Evolutionary conservation across 2,888 invertebrate genomes (phyloP).

Genomic region (Tiliacea aurago): DNA sequence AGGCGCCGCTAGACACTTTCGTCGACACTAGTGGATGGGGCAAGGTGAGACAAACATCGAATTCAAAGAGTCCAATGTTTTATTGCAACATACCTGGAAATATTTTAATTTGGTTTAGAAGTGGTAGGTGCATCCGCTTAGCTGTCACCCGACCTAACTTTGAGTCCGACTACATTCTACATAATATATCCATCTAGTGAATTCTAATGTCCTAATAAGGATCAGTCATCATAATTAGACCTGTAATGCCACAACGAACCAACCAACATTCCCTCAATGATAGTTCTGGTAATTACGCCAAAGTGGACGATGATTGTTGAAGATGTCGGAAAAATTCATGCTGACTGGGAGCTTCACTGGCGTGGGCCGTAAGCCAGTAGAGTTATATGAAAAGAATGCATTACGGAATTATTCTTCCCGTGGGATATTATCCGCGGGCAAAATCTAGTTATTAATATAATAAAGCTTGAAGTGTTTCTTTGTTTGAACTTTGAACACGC

Average conservation of each 20-base stretch:
- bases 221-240: neutral
- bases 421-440: too few species aligned
- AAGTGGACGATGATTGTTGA: too few species aligned
- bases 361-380: too few species aligned
- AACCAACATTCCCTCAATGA: neutral
- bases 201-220: neutral
- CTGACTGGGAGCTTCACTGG: too few species aligned
- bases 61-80: too few species aligned
- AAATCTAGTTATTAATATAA: too few species aligned
- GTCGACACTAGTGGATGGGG: conserved; percentile 95
- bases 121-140: neutral
- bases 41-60: conserved; percentile 88
- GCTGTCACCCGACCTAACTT: neutral
- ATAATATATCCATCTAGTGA: neutral
- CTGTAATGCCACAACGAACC: neutral
- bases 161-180: neutral
- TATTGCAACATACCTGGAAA: neutral
- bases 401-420: too few species aligned
- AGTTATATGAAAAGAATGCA: too few species aligned
- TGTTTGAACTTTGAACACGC: too few species aligned
- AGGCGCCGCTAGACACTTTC: conserved; percentile 93
- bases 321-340: too few species aligned
- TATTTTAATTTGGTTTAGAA: neutral
- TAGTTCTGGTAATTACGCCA: neutral
- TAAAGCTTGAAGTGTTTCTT: neutral